Evolutionary conservation across 2,113 vertebrate genomes (phyloP).

Genomic region (Sphyrna mokarran): DNA sequence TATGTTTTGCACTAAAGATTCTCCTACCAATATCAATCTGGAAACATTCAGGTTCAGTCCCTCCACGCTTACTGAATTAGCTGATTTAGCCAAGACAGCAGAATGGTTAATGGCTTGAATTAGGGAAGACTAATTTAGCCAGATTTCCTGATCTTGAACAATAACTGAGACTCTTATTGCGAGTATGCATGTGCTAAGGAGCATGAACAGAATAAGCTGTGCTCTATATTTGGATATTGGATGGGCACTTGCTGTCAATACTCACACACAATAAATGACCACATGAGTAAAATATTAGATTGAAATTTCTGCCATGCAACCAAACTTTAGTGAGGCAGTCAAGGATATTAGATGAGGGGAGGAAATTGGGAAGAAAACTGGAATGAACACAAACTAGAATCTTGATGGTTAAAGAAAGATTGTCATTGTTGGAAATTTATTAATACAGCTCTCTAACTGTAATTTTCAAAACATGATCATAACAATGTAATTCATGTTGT

Average conservation of each 20-base stretch:
- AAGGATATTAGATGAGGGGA: neutral
- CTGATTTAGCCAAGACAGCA: neutral
- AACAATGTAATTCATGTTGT: constrained; percentile 2
- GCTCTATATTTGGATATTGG: neutral
- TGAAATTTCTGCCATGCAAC: neutral
- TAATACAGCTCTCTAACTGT: neutral
- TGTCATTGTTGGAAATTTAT: neutral
- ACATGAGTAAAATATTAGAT: neutral
- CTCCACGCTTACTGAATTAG: neutral
- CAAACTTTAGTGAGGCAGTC: neutral
- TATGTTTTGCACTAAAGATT: neutral
- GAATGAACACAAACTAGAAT: neutral
- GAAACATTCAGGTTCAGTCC: neutral
- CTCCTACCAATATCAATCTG: neutral
- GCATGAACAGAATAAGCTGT: neutral
- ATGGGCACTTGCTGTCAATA: neutral
- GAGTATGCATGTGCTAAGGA: neutral
- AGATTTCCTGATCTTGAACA: neutral
- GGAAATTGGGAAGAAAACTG: neutral
- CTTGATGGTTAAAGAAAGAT: neutral
- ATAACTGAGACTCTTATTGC: neutral
- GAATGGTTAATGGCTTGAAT: neutral
- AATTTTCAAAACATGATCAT: neutral
- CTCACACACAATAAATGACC: neutral
- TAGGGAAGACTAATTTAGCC: neutral